Conservation (phyloP, 2,888 invertebrate species). For the Tuta absoluta region DNA sequence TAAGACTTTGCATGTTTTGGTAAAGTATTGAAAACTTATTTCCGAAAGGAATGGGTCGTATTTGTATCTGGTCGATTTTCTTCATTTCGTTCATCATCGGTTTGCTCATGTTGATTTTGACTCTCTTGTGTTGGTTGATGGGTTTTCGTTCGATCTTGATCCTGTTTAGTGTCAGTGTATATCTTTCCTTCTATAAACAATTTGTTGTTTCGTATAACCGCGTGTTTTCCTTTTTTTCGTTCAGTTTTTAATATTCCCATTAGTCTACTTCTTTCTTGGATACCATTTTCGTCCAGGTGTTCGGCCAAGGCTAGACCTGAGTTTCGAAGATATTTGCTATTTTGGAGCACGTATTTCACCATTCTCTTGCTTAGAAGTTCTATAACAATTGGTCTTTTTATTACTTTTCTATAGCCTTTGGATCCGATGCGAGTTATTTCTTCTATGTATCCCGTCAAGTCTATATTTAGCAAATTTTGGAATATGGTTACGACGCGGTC, state of each 20-base stretch:
- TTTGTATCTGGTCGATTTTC: not conserved
- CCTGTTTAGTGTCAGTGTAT: not conserved
- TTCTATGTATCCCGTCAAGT: slow-evolving; percentile 2
- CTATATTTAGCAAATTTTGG: not conserved
- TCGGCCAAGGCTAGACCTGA: slow-evolving; percentile 23
- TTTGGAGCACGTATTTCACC: slow-evolving; percentile 24
- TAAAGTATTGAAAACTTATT: not conserved
- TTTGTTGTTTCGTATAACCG: not conserved
- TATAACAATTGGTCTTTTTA: not conserved
- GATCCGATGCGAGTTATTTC: not conserved
- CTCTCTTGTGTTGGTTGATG: too few species aligned
- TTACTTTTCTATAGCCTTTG: not conserved
- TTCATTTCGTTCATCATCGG: too few species aligned
- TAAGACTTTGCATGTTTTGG: not conserved
- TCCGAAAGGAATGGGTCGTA: not conserved
- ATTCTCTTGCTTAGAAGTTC: slow-evolving; percentile 28
- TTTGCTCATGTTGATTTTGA: too few species aligned
- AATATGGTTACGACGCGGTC: not conserved
- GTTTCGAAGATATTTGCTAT: slow-evolving; percentile 11
- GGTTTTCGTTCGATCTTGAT: too few species aligned
- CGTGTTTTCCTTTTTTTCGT: slow-evolving; percentile 8
- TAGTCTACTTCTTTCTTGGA: not conserved
- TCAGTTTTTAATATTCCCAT: not conserved
- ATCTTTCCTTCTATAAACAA: slow-evolving; percentile 6
- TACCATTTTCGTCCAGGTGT: not conserved